phyloP scores from a whole-genome alignment of 1,140 invertebrate genomes.

The Galleria mellonella region DNA sequence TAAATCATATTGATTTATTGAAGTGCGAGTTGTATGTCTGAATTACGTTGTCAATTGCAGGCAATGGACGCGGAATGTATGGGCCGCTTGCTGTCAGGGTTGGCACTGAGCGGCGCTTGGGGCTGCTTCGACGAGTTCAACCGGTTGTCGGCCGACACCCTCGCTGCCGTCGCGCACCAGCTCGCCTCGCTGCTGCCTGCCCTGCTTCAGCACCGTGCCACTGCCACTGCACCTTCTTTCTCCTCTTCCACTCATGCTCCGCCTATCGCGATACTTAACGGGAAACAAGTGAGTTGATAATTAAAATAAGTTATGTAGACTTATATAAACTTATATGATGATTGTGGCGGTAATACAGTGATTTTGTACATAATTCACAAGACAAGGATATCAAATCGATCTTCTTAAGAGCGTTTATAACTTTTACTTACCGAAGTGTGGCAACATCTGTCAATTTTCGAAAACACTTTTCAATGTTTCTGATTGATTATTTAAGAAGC shows the following conservation, averaged over 20 bases:
- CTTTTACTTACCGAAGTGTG: no score
- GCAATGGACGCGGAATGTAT: constrained; percentile 96
- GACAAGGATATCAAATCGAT: no score
- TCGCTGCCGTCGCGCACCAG: constrained; percentile 91
- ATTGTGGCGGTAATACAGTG: no score
- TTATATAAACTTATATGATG: no score
- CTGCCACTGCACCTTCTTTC: not conserved
- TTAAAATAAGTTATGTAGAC: no score
- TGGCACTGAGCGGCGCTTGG: constrained; percentile 97
- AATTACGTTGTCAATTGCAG: constrained; percentile 56
- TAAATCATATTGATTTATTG: no score
- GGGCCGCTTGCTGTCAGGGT: constrained; percentile 92
- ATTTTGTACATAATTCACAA: no score
- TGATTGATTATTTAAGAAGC: no score
- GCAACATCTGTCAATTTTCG: no score
- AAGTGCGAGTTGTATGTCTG: no score
- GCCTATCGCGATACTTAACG: constrained; percentile 78
- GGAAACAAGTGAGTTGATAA: constrained; percentile 79
- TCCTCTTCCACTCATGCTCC: not conserved
- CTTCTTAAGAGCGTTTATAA: no score
- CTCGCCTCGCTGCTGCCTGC: constrained; percentile 83
- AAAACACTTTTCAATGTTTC: no score
- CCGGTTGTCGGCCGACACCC: constrained; percentile 92
- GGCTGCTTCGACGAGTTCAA: constrained; percentile 99
- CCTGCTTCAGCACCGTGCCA: constrained; percentile 37